A percentile compares a stretch with the other conserved stretches of the same genome.
These are phyloP conservation scores for Torymus auratus DNA, from an alignment of 2,888 invertebrate genomes.

Conservation along the genomic window DNA sequence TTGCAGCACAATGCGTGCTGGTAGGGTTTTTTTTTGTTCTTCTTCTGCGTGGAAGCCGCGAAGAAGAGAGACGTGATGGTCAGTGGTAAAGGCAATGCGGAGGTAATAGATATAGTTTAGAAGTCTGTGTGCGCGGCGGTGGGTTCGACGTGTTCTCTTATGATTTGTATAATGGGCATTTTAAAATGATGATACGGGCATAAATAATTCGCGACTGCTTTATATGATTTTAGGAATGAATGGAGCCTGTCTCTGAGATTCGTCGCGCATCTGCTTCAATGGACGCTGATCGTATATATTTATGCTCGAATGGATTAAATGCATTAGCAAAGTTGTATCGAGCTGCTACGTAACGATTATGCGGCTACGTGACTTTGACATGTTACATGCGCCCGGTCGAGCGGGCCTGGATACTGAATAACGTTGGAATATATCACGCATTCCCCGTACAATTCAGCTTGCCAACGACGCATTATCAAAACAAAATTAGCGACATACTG, in stretches of 20 bases:
- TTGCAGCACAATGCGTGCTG: neutral
- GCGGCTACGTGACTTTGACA: conserved; percentile 50
- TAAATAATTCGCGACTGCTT: too few species aligned
- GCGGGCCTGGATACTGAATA: conserved; percentile 32
- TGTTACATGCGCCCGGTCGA: conserved; percentile 19
- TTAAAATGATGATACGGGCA: too few species aligned
- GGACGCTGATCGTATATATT: conserved; percentile 18
- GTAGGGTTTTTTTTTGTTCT: too few species aligned
- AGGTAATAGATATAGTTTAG: too few species aligned
- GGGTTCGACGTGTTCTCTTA: too few species aligned
- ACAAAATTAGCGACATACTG: conserved; percentile 59
- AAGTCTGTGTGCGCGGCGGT: too few species aligned
- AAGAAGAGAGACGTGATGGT: too few species aligned
- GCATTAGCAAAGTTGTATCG: conserved; percentile 39
- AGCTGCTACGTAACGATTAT: conserved; percentile 33
- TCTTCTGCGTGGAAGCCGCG: too few species aligned
- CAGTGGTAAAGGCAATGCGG: too few species aligned
- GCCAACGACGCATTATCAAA: conserved; percentile 59
- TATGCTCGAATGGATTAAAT: conserved; percentile 40
- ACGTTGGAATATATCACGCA: conserved; percentile 34
- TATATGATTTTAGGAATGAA: too few species aligned
- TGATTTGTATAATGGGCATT: too few species aligned
- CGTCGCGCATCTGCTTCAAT: conserved; percentile 19
- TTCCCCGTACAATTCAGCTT: conserved; percentile 44
- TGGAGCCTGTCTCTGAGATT: neutral